Conservation (phyloP, 2,888 invertebrate genomes). For the Diadegma fenestrale region DNA sequence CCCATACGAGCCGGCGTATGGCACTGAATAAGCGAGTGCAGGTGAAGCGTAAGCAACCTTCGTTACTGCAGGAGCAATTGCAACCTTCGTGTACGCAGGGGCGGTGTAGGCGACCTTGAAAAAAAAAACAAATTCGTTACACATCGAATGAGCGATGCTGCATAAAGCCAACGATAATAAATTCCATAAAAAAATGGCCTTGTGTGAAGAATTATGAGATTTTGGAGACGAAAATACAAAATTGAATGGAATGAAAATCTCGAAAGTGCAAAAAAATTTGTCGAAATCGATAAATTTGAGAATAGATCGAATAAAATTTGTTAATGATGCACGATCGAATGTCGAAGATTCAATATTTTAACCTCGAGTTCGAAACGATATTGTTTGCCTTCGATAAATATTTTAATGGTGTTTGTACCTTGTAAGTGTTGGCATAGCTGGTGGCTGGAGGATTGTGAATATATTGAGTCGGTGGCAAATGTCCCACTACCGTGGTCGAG, state of each 20-base stretch:
- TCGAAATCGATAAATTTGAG: background rate
- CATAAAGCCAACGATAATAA: no score
- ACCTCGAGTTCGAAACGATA: background rate
- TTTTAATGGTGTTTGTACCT: slow-evolving; percentile 73
- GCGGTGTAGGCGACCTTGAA: slow-evolving; percentile 73
- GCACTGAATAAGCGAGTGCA: slow-evolving; percentile 70
- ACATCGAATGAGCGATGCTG: background rate
- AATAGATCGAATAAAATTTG: background rate
- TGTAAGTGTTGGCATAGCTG: slow-evolving; percentile 81
- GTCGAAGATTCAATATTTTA: background rate
- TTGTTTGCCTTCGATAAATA: background rate
- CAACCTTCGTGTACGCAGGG: slow-evolving; percentile 75
- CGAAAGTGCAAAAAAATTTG: background rate
- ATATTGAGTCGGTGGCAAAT: slow-evolving; percentile 72
- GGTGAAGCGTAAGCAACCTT: slow-evolving; percentile 77
- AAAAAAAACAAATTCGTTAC: slow-evolving; percentile 17
- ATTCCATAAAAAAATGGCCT: no score
- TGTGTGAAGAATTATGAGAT: background rate
- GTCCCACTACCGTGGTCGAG: slow-evolving; percentile 69
- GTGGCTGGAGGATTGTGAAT: slow-evolving; percentile 76
- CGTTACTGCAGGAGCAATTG: slow-evolving; percentile 72
- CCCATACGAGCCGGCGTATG: slow-evolving; percentile 57
- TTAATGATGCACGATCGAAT: no score
- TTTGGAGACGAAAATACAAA: background rate
- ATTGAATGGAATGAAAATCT: background rate